Evolutionary conservation across 2,113 vertebrate species (phyloP), one percentile per base, ranked within the genome.

Genomic region (Scomber japonicus): DNA sequence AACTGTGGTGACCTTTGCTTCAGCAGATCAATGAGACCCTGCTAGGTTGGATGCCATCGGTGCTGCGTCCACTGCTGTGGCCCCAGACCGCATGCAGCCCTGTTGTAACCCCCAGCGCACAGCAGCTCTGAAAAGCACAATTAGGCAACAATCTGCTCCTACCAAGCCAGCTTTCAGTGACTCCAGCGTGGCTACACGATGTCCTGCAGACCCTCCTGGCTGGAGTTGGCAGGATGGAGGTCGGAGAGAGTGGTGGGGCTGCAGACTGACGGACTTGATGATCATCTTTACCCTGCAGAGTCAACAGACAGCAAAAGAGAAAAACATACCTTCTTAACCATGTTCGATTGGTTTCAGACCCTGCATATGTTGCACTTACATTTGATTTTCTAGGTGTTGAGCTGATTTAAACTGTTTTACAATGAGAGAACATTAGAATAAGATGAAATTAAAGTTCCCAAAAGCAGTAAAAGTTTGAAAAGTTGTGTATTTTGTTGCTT

Each of bases 101-200:
- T 82, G 85, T 72, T 67, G 64, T 51, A 75, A 80, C 83, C 86
- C 79, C 64, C 71, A 65, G 73, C 21, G 85, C 92, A 91, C 94
- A 92, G 89, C 91, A 71, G 82, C 89, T 83, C 89, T 95, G 96
- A 98, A 98, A 94, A 95, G 96, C 96, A 97, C 97, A 99, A 99
- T 97, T 95, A 95, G 96, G 94, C 93, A 95, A 92, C 95, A 96
- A 96, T 96, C 96, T 97, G 96, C 96, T 96, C 96, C 96, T 94
- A 93, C 95, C 92, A 96, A 89, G 95, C 88, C 93, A 75, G 91
- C 96, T 97, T 94, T 97, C 95, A 95, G 96, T 93, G 93, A 92
- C 95, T 90, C 95, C 95, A 96, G 95, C 92, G 91, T 94, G 94
- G 93, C 95, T 94, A 97, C 97, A 98, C 92, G 96, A 92, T 95